Percentiles rank a stretch among this genome's conserved stretches.
Conservation (phyloP, 2,113 vertebrate species). For the Oophaga pumilio region DNA sequence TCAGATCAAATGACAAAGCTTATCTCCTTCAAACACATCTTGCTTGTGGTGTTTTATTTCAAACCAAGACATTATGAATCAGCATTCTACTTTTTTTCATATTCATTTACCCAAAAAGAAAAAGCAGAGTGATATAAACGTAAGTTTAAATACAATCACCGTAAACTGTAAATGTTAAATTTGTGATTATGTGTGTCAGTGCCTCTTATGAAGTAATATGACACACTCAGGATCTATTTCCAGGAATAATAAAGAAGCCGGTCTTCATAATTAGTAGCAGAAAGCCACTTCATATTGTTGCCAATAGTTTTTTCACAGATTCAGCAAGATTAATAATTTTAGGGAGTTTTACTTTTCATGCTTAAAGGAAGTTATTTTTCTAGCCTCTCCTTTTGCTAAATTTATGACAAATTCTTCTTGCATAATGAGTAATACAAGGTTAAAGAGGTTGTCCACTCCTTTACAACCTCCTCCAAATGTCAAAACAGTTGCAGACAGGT, state of each 20-base stretch:
- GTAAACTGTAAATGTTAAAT: neutral
- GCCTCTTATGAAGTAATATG: slow-evolving; percentile 29
- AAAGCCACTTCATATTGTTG: neutral
- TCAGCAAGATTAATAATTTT: slow-evolving; percentile 26
- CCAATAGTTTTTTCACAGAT: slow-evolving; percentile 23
- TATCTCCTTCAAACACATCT: slow-evolving; percentile 20
- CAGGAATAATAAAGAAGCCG: slow-evolving; percentile 34
- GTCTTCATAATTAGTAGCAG: slow-evolving; percentile 30
- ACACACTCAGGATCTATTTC: slow-evolving; percentile 2
- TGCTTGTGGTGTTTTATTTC: neutral
- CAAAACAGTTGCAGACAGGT: too few species aligned
- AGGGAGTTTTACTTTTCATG: neutral
- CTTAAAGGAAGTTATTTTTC: neutral
- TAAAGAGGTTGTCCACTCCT: neutral
- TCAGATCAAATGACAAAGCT: slow-evolving; percentile 38
- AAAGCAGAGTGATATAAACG: neutral
- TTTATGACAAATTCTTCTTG: neutral
- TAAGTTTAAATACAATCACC: neutral
- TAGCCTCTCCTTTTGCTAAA: neutral
- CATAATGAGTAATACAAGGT: neutral
- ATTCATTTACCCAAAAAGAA: neutral
- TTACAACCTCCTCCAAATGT: too few species aligned
- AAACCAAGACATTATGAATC: slow-evolving; percentile 15
- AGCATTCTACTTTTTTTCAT: neutral
- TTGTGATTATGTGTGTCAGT: slow-evolving; percentile 19